Evolutionary conservation across 2,797 vertebrate genomes (phyloP), one percentile per base, ranked within the genome.

Genomic region (Rhynchonycteris naso): DNA sequence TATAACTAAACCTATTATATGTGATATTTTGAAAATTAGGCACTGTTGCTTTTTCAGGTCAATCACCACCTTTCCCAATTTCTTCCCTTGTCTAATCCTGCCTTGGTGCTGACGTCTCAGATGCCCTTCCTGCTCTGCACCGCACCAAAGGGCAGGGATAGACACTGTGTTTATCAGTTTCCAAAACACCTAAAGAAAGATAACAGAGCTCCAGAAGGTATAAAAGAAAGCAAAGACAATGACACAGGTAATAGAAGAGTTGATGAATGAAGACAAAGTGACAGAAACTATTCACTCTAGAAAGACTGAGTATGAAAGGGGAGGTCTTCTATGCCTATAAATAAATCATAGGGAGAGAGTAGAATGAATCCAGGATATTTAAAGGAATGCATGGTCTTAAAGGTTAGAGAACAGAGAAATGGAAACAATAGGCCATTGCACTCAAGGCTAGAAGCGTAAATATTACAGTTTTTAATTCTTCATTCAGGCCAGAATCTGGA

Each of bases 401-500:
- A 10, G 26, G n/a, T 16, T 33, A 26, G 35, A 50, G 38, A 14
- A 43, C 7, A 13, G 14, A 87, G 50, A 47, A 38, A 47, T 0
- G 26, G 52, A 22, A 71, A 54, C 92, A 33, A 43, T 1, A 58
- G n/a, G 33, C 15, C 19, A 4, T 0, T 0, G 43, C 38, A 1
- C n/a, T 1, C 2, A 0, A 1, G 52, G 68, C 74, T 93, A 18
- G 16, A 43, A 69, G 13, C 8, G 3, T 1, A 14, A 19, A n/a
- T 1, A 9, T 47, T 12, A 19, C 10, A 11, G 21, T 19, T 66
- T 15, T 21, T 5, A 13, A 12, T 7, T 5, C 18, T 33, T 18
- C 4, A 3, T 15, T 65, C n/a, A 19, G 30, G 28, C 6, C 50
- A 4, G 35, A 69, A 30, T 43, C 50, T 2, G 24, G 33, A 69